Base-by-base conservation (phyloP, 2,113 vertebrate genomes). In the Eonycteris spelaea region DNA sequence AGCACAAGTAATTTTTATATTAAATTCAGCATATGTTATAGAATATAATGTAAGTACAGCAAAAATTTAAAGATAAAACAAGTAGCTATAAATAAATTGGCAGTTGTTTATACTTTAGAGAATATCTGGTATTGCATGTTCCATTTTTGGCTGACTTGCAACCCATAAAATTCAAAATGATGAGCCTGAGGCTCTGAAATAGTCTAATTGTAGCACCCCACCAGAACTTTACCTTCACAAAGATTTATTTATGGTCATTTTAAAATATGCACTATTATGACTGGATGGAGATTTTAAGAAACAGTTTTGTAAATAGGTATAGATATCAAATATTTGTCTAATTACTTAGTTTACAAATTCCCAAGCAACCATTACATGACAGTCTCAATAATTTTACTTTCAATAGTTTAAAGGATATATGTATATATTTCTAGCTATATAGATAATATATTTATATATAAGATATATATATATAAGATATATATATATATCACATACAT, bases 321-420 rank as follows among this genome's bases (percentile, higher is more conserved):
- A 71, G n/a, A n/a, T 0, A 5, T 9, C 33, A 80, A 75, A 65
- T 40, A 19, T 35, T 75, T 61, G 2, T 71, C 13, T 79, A 83
- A 67, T 82, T 80, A 65, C 22, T 93, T 86, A 78, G 22, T 67
- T 84, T 86, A 63, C 19, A 91, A 84, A 68, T 91, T 92, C 3
- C 28, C 16, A 79, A 96, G 38, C 33, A 86, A n/a, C 1, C 3
- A 11, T 88, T 87, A 15, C 14, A 57, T 53, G 28, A 85, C 11
- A 93, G 13, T 59, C 15, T 90, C 8, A 90, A 33, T 86, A 43
- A 75, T 90, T 80, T 90, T 67, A 80, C 51, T 75, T 75, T 74
- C 70, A 35, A 82, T 2, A 38, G 26, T 71, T 78, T 59, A 18
- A 0, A 75, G 59, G 11, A 68, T 74, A 19, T 68, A 1, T 51